Evolutionary conservation across 2,797 vertebrate species (phyloP), one percentile per base, ranked within the genome.

Genomic region (Falco peregrinus): DNA sequence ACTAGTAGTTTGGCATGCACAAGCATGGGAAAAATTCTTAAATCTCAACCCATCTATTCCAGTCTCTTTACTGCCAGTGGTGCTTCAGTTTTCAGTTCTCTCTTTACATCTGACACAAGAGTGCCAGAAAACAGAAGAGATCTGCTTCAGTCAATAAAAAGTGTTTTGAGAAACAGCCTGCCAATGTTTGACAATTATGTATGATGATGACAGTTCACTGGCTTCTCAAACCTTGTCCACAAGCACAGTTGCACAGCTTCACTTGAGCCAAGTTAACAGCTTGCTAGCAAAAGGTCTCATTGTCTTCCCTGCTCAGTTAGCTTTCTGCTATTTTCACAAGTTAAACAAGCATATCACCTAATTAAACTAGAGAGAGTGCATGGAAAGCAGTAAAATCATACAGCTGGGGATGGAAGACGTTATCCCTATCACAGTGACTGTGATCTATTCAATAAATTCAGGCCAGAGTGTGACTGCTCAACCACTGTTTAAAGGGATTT

Each of bases 181-280:
- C 68, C 77, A 81, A 16, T 50, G 41, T 88, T 63, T 84, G 63
- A 95, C 56, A 54, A 67, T 75, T 43, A 74, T 5, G 15, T 54
- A 10, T 65, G 70, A 79, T 12, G 51, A 77, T 64, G 77, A 89
- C 74, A 94, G 45, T 57, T 79, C 74, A 61, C 45, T 83, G 89
- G 88, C 78, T 92, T 83, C 86, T 92, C 85, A 90, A 79, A 82
- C 64, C 48, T 87, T 83, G 78, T 89, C 87, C 90, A 83, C 75
- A 87, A 90, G 51, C 22, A 43, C 9, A 75, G 65, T 54, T 78
- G 76, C 33, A 78, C 16, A 33, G 69, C 37, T 89, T 84, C 19
- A 63, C 70, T 8, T 56, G 31, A 93, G 63, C 43, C 78, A 96
- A 96, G 94, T 85, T 25, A 94, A 83, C 68, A 87, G 86, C 60